Evolutionary conservation across 2,797 vertebrate genomes (phyloP), one percentile per base, ranked within the genome.

Genomic region (Paedocypris micromegethes): DNA sequence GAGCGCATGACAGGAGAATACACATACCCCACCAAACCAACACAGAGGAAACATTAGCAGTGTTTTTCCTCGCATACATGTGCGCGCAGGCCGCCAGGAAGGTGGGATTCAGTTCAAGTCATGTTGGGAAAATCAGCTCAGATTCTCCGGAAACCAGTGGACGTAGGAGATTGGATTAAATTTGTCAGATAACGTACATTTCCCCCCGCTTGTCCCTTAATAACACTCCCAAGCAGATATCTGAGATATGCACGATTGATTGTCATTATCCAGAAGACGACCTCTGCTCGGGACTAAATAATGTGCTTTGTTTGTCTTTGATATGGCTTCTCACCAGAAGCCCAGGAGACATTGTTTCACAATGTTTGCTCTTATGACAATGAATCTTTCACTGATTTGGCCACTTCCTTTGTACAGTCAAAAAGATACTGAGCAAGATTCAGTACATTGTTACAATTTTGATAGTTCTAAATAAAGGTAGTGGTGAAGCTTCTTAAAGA

Each of bases 1-100:
- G 45, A 45, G 40, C 6, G 68, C 57, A 73, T 58, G 56, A 73
- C 70, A 55, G 57, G 52, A 47, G 41, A 66, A 64, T 54, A 64
- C 55, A 60, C 40, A 45, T n/a, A 65, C 44, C 48, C 57, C n/a
- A 63, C 43, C 49, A 55, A 56, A 50, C 50, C 47, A 42, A 38
- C 53, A 67, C 55, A 72, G 40, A 55, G 62, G 39, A 72, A 52
- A 66, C 41, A 47, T 75, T 58, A 38, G 44, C 5, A 4, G 4
- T 46, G 56, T 68, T 61, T 51, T 69, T 53, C 38, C 53, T 56
- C 1, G 9, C 43, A 9, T 51, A 6, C 39, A 9, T 68, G 49
- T 52, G 46, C 53, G 50, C 50, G 6, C 48, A 51, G 40, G 3
- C 56, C n/a, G 48, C 42, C 50, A 53, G 9, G 48, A 9, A 64